These are phyloP conservation scores for Drosophila dunni DNA, from an alignment of 1,140 invertebrate species.

Conservation along the genomic window DNA sequence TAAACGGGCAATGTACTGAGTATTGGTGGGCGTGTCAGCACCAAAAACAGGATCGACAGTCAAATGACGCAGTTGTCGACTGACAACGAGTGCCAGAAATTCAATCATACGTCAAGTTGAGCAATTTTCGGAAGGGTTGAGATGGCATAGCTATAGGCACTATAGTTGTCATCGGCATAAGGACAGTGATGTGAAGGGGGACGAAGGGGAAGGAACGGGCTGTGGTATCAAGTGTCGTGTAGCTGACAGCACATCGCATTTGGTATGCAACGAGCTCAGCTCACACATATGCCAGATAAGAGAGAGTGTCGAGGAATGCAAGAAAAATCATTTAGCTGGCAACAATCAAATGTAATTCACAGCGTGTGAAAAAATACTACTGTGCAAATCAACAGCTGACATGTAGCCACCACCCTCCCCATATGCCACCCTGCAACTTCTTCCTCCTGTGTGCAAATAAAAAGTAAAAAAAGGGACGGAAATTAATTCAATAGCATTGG, in stretches of 20 bases:
- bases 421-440: too few relatives aligned
- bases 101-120: slow-evolving; percentile 75
- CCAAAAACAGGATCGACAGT: slow-evolving; percentile 18
- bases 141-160: slow-evolving; percentile 10
- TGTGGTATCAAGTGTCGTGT: slow-evolving; percentile 36
- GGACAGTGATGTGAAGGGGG: neutral
- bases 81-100: slow-evolving; percentile 65
- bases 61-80: slow-evolving; percentile 24
- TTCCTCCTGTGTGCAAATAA: slow-evolving; percentile 50
- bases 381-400: slow-evolving; percentile 64
- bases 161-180: neutral
- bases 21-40: neutral
- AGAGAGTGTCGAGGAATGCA: slow-evolving; percentile 9
- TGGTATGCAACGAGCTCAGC: slow-evolving; percentile 21
- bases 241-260: slow-evolving; percentile 53
- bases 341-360: slow-evolving; percentile 77
- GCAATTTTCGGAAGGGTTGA: slow-evolving; percentile 29
- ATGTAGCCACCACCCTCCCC: neutral
- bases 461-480: slow-evolving; percentile 55
- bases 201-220: neutral
- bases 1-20: slow-evolving; percentile 18
- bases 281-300: slow-evolving; percentile 7
- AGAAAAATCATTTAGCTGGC: slow-evolving; percentile 65
- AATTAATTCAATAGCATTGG: slow-evolving; percentile 51
- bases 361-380: slow-evolving; percentile 48